Evolutionary conservation across 2,888 invertebrate species (phyloP), one percentile per base, ranked within the genome.

Genomic region (Philaethria dido): DNA sequence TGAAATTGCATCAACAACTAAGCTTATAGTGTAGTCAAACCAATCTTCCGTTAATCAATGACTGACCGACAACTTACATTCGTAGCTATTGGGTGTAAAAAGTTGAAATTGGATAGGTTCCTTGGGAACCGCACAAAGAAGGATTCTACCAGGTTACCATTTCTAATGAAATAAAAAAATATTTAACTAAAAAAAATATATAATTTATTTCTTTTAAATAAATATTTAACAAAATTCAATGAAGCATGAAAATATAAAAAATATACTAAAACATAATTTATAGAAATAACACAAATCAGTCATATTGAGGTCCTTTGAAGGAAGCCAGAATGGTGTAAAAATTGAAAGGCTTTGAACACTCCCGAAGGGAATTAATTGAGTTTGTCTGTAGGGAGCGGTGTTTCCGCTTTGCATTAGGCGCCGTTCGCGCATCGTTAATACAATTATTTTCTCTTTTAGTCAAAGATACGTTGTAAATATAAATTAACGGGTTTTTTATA

Each of bases 331-430:
- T 84, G 84, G 85, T 81, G 87, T 87, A 86, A 88, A 88, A 83
- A 89, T 89, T 88, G 86, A 89, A 82, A 88, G 88, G 84, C 85
- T 84, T 86, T 85, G 82, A 85, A 85, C 83, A 79, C 80, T 78
- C 84, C 88, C 89, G 82, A 87, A 87, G 85, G 84, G 85, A 85
- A 87, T 87, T 90, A 91, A 91, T 91, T 86, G 90, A 90, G 87
- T 91, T 91, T 89, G 87, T 88, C 88, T 88, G 88, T 81, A 82
- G 89, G 86, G 89, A 84, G 84, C 76, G 81, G 80, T 82, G 84
- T 84, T 87, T 89, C 88, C 86, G 88, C 82, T 87, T 86, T 87
- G 84, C 88, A 88, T 87, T 89, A 90, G 86, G 82, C 81, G 80
- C 80, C 50, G 80, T 81, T 82, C 83, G 79, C 77, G 80, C 80